phyloP scores from a whole-genome alignment of 2,888 invertebrate genomes.

The Thysanoteuthis rhombus region DNA sequence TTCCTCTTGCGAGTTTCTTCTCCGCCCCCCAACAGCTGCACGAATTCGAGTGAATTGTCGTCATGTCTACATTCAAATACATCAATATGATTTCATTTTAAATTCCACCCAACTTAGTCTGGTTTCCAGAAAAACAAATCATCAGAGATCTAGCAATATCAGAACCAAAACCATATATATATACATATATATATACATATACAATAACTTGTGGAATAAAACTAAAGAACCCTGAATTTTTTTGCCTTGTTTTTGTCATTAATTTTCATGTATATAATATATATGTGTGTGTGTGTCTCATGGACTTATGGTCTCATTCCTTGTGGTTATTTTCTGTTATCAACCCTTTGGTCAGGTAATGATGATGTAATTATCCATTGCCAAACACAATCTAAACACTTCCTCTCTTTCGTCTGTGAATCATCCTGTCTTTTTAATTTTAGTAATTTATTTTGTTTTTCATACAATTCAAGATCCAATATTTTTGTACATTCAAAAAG shows the following conservation, averaged over 20 bases:
- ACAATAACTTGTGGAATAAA: neutral
- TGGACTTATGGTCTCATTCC: too few relatives aligned
- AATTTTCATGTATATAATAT: too few relatives aligned
- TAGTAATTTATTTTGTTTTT: too few relatives aligned
- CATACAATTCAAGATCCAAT: too few relatives aligned
- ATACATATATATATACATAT: conserved; percentile 15
- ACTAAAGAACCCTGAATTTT: neutral
- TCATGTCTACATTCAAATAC: neutral
- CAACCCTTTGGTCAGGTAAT: too few relatives aligned
- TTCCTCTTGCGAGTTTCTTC: neutral
- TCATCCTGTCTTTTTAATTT: too few relatives aligned
- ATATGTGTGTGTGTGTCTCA: too few relatives aligned
- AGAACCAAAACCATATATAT: neutral
- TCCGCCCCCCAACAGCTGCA: neutral
- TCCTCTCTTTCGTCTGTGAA: too few relatives aligned
- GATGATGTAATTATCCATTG: too few relatives aligned
- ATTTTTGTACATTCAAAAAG: too few relatives aligned
- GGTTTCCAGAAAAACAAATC: neutral
- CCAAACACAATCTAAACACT: too few relatives aligned
- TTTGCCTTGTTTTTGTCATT: neutral
- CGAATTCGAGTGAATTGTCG: neutral
- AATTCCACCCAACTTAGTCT: conserved; percentile 12
- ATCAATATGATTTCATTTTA: conserved; percentile 12
- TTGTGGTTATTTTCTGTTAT: too few relatives aligned
- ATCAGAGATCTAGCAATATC: neutral